Evolutionary conservation across 30 jellyfish, hydroid and myxozoan genomes (phyloP).

Genomic region (Chironex yamaguchii): DNA sequence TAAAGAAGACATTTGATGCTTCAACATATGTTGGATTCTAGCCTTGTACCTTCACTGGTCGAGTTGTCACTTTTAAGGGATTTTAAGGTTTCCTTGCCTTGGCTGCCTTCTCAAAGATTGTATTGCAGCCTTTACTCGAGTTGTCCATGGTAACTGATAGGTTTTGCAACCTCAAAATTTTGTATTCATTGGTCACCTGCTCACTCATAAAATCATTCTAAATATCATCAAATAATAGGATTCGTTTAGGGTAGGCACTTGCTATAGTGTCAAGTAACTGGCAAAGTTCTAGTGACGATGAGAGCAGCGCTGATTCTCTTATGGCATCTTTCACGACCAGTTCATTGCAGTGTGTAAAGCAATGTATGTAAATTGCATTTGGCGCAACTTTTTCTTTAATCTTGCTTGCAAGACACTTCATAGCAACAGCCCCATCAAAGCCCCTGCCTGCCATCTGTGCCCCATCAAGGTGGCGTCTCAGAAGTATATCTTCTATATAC

Average conservation of each 20-base stretch:
- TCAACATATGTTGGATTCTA: too few relatives aligned
- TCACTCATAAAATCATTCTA: conserved; percentile 20
- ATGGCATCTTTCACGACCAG: too few relatives aligned
- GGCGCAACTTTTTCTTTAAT: conserved; percentile 38
- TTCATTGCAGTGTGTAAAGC: conserved; percentile 49
- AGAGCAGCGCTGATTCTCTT: too few relatives aligned
- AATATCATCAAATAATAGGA: too few relatives aligned
- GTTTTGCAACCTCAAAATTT: conserved; percentile 3
- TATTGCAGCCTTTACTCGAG: too few relatives aligned
- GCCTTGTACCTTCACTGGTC: background rate
- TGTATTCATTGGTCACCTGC: conserved; percentile 3
- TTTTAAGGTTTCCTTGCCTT: conserved; percentile 20
- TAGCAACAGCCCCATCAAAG: conserved; percentile 68
- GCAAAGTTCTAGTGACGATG: too few relatives aligned
- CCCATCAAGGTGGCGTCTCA: conserved; percentile 3
- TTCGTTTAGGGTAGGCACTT: too few relatives aligned
- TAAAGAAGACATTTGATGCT: conserved; percentile 61
- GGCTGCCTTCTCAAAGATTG: conserved; percentile 2
- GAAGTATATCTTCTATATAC: conserved; percentile 15
- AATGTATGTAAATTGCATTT: conserved; percentile 35
- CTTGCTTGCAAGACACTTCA: conserved; percentile 28
- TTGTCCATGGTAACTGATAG: conserved; percentile 16
- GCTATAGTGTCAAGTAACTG: too few relatives aligned
- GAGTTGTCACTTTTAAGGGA: conserved; percentile 12
- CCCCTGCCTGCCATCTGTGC: conserved; percentile 47